These are phyloP conservation scores for Drosophila peninsularis DNA, from an alignment of 2,888 invertebrate species.

Conservation along the genomic window DNA sequence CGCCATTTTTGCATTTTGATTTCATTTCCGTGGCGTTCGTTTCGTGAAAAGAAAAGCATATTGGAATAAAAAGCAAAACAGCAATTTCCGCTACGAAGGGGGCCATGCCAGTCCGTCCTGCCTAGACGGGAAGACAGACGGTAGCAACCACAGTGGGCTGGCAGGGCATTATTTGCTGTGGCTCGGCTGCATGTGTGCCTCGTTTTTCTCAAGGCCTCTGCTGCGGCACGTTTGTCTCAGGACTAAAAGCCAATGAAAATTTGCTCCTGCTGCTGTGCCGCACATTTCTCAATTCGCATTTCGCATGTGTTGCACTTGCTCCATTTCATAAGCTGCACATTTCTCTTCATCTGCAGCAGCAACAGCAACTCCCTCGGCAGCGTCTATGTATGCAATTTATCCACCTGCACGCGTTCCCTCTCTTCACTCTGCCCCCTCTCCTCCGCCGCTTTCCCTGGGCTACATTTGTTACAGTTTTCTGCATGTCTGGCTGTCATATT, in stretches of 20 bases:
- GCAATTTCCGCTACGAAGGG: slow-evolving; percentile 63
- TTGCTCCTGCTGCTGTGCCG: slow-evolving; percentile 16
- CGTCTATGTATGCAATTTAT: slow-evolving; percentile 45
- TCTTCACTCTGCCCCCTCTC: not conserved
- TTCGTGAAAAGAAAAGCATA: slow-evolving; percentile 30
- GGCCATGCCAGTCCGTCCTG: not conserved
- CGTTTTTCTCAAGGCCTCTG: slow-evolving; percentile 40
- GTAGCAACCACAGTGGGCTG: slow-evolving; percentile 28
- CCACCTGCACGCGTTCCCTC: slow-evolving; percentile 9
- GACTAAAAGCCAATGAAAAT: slow-evolving; percentile 28
- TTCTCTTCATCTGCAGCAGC: slow-evolving; percentile 56
- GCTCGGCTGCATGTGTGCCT: slow-evolving; percentile 12
- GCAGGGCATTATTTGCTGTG: slow-evolving; percentile 14
- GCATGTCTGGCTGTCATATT: slow-evolving; percentile 71
- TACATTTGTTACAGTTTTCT: slow-evolving; percentile 66
- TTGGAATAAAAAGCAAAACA: slow-evolving; percentile 53
- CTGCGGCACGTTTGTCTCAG: slow-evolving; percentile 34
- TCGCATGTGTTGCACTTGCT: slow-evolving; percentile 59
- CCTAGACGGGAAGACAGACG: not conserved
- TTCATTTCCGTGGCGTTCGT: slow-evolving; percentile 62
- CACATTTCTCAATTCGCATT: slow-evolving; percentile 43
- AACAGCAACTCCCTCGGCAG: slow-evolving; percentile 28
- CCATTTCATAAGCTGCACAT: slow-evolving; percentile 75
- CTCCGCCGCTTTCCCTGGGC: not conserved
- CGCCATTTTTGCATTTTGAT: slow-evolving; percentile 65